Evolutionary conservation across 1,140 invertebrate genomes (phyloP).

Genomic region (Monomorium pharaonis): DNA sequence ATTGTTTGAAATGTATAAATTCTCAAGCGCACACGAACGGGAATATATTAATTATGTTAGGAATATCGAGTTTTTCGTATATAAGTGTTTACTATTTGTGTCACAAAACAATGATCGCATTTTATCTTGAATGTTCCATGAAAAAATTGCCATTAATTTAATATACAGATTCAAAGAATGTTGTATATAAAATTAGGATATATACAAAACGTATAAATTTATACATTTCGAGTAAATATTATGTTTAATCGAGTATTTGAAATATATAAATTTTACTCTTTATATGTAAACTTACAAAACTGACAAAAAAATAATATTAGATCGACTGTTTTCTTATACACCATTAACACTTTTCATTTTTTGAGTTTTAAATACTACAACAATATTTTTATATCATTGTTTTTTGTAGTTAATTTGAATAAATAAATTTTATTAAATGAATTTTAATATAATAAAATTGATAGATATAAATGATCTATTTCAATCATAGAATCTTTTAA

Average conservation of each 20-base stretch:
- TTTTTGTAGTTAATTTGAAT: no score
- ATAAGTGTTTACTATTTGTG: slow-evolving; percentile 13
- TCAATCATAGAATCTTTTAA: background rate
- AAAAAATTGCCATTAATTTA: slow-evolving; percentile 31
- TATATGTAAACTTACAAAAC: background rate
- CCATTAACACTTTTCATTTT: background rate
- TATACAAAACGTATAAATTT: background rate
- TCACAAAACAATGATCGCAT: slow-evolving; percentile 2
- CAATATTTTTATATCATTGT: background rate
- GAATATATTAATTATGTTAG: slow-evolving; percentile 29
- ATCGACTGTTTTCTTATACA: background rate
- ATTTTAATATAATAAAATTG: background rate
- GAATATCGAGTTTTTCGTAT: slow-evolving; percentile 2
- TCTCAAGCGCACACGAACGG: background rate
- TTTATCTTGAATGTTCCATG: slow-evolving; percentile 10
- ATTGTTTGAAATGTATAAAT: slow-evolving; percentile 37
- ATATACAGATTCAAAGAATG: background rate
- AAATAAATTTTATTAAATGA: no score
- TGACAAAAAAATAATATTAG: slow-evolving; percentile 5
- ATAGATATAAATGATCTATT: background rate
- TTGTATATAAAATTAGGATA: no score
- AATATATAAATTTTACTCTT: slow-evolving; percentile 32
- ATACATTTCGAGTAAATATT: background rate
- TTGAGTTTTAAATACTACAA: background rate
- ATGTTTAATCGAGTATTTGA: background rate